phyloP scores from a whole-genome alignment of 2,888 invertebrate genomes.

The Drosophila anceps region DNA sequence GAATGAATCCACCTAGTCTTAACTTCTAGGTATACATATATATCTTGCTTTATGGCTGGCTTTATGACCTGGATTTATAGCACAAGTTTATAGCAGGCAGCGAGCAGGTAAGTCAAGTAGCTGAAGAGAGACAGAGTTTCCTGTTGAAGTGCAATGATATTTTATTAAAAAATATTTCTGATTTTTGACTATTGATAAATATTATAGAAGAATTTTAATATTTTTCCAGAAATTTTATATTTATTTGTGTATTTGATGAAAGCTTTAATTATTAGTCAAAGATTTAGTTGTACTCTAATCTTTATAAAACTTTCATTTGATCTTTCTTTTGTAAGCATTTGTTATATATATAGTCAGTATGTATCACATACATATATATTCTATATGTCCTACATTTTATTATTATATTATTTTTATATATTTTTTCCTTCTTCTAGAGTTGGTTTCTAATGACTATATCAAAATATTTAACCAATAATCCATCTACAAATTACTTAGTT shows the following conservation, averaged over 20 bases:
- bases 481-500: not conserved
- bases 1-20: conserved; percentile 73
- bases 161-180: not conserved
- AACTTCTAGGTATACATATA: conserved; percentile 45
- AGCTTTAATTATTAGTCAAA: not conserved
- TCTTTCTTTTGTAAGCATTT: not conserved
- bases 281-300: not conserved
- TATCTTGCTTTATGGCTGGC: conserved; percentile 41
- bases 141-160: not conserved
- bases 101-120: conserved; percentile 43
- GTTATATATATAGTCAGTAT: not conserved
- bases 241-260: accelerated
- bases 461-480: conserved; percentile 1
- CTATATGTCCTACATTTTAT: not conserved
- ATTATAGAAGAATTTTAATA: not conserved
- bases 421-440: not conserved
- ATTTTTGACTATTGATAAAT: not conserved
- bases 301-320: too few species aligned
- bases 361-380: not conserved
- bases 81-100: conserved; percentile 1
- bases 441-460: too few species aligned
- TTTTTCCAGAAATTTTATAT: not conserved
- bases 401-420: not conserved
- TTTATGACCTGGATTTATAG: conserved; percentile 59
- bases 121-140: not conserved